phyloP scores from a whole-genome alignment of 1,140 invertebrate species.

The Eupeodes corollae region DNA sequence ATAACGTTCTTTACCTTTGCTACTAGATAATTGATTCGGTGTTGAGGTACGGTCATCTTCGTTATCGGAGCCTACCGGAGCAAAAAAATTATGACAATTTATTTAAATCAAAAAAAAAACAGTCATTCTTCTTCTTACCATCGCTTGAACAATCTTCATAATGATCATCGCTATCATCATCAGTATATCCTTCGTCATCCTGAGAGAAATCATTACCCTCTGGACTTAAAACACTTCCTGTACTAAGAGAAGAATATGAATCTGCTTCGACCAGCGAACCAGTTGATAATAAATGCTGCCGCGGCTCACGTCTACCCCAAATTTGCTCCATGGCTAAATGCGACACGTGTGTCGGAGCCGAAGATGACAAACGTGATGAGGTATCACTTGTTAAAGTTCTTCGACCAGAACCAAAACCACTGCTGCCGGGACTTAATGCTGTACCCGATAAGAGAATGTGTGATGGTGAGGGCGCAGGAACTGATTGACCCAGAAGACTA shows the following conservation, averaged over 20 bases:
- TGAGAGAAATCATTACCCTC: conserved; percentile 68
- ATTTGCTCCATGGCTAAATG: conserved; percentile 57
- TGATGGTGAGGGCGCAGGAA: conserved; percentile 35
- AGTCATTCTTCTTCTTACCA: conserved; percentile 37
- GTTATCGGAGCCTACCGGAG: conserved; percentile 52
- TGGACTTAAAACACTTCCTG: conserved; percentile 70
- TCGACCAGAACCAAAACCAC: conserved; percentile 24
- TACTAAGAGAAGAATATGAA: conserved; percentile 76
- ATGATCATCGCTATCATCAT: conserved; percentile 72
- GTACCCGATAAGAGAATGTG: conserved; percentile 3
- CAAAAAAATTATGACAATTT: conserved; percentile 7
- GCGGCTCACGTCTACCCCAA: conserved; percentile 71
- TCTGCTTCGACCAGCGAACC: conserved; percentile 73
- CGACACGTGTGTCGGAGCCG: conserved; percentile 69
- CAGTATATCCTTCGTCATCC: conserved; percentile 63
- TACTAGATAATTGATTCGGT: conserved; percentile 36
- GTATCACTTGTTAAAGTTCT: conserved; percentile 12
- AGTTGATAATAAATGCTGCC: conserved; percentile 76
- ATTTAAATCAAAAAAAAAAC: too few species aligned
- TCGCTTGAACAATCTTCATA: conserved; percentile 77
- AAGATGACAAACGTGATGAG: conserved; percentile 59
- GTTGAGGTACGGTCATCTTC: conserved; percentile 47
- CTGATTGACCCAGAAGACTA: conserved; percentile 45
- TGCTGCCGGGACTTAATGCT: conserved; percentile 27
- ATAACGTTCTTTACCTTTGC: conserved; percentile 67